Evolutionary conservation across 2,113 vertebrate species (phyloP).

Genomic region (Prinia subflava): DNA sequence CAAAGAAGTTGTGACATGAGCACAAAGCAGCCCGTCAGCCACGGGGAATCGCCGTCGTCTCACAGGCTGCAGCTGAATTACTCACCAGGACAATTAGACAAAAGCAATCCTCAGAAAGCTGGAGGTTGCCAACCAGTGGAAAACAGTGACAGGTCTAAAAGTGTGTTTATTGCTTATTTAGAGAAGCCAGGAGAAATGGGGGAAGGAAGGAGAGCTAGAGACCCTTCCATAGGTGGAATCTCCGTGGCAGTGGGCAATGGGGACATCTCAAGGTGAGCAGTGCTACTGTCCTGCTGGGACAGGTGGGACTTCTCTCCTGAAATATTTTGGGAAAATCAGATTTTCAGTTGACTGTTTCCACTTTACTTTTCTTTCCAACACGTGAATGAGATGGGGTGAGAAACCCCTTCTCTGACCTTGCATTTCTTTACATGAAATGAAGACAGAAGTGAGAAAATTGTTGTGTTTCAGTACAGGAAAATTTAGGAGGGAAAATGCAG

Average conservation of each 20-base stretch:
- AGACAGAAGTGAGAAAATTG: not conserved
- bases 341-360: not conserved
- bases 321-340: not conserved
- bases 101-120: constrained; percentile 1
- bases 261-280: not conserved
- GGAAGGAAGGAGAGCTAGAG: not conserved
- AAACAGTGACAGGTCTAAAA: not conserved
- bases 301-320: not conserved
- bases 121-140: constrained; percentile 19
- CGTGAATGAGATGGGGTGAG: not conserved
- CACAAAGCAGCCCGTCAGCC: constrained; percentile 53
- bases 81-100: constrained; percentile 23
- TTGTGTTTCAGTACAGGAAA: not conserved
- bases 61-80: constrained; percentile 45
- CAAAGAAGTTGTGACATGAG: constrained; percentile 47
- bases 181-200: not conserved
- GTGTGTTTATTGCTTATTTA: not conserved
- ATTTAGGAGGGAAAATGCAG: not conserved
- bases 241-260: not conserved
- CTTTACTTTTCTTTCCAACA: not conserved
- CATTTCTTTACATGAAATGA: not conserved
- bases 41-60: not conserved
- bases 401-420: not conserved
- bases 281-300: not conserved
- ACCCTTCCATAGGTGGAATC: not conserved